These are phyloP conservation scores for Acyrthosiphon pisum DNA, from an alignment of 1,140 invertebrate species.

Conservation along the genomic window DNA sequence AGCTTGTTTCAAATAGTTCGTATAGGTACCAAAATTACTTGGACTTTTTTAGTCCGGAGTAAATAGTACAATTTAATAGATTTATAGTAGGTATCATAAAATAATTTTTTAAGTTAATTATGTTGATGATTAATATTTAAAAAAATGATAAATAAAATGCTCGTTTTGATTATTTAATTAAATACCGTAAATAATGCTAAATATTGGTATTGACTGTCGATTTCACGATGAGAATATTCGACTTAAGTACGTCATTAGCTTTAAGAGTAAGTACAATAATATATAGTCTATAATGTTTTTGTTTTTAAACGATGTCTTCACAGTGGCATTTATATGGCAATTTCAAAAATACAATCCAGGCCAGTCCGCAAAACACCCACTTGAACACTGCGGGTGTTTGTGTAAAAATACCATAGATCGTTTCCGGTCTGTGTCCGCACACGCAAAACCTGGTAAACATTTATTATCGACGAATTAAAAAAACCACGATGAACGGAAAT, in stretches of 20 bases:
- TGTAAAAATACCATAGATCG: conserved; percentile 10
- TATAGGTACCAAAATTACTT: background rate
- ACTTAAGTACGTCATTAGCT: background rate
- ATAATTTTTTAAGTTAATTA: background rate
- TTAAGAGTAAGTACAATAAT: background rate
- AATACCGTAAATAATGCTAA: background rate
- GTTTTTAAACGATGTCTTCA: background rate
- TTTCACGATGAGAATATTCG: too few relatives aligned
- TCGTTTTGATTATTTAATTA: background rate
- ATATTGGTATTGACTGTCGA: background rate
- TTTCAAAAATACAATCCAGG: conserved; percentile 11
- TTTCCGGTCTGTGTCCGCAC: background rate
- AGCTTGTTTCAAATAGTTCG: background rate
- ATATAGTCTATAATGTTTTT: background rate
- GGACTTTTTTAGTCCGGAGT: background rate
- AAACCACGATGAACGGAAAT: background rate
- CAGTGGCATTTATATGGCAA: background rate
- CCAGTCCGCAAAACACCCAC: conserved; percentile 9
- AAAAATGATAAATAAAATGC: background rate
- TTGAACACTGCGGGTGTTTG: background rate
- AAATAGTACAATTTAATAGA: background rate
- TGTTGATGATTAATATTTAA: background rate
- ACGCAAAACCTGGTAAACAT: conserved; percentile 8
- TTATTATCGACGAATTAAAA: background rate
- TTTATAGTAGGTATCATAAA: too few relatives aligned